Conservation (phyloP, 1,140 invertebrate species). For the Semibalanus balanoides region DNA sequence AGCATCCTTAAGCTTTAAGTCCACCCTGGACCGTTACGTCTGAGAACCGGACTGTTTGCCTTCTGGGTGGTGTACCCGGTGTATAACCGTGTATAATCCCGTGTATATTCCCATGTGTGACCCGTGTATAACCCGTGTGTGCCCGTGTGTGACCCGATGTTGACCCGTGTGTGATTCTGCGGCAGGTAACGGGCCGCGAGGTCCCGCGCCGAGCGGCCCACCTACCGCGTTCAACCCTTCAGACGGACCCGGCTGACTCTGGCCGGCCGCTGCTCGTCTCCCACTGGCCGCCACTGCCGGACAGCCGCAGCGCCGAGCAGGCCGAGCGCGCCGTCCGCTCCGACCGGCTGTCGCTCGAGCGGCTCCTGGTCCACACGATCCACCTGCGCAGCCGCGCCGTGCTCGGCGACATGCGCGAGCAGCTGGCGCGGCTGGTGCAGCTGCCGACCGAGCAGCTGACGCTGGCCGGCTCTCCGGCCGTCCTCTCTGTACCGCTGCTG, state of each 20-base stretch:
- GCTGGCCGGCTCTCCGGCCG: conserved; percentile 68
- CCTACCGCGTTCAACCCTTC: conserved; percentile 73
- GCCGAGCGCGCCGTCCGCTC: conserved; percentile 64
- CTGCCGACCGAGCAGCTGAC: conserved; percentile 34
- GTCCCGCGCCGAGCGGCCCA: conserved; percentile 65
- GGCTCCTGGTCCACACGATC: conserved; percentile 91
- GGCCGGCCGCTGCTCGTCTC: conserved; percentile 41
- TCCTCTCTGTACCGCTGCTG: conserved; percentile 73
- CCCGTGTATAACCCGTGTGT: no score
- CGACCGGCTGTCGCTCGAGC: conserved; percentile 84
- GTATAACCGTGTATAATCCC: no score
- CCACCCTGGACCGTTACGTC: no score
- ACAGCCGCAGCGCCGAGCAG: conserved; percentile 47
- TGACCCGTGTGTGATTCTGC: no score
- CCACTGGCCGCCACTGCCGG: background rate
- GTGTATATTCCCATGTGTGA: no score
- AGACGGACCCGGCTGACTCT: conserved; percentile 69
- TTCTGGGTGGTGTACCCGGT: no score
- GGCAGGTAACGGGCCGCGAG: conserved; percentile 47
- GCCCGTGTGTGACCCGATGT: no score
- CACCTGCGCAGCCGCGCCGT: conserved; percentile 75
- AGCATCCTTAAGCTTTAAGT: no score
- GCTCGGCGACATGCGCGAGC: conserved; percentile 65
- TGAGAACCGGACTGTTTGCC: no score
- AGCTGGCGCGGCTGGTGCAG: conserved; percentile 48